Evolutionary conservation across 1,140 invertebrate genomes (phyloP).

Genomic region (Sitophilus oryzae): DNA sequence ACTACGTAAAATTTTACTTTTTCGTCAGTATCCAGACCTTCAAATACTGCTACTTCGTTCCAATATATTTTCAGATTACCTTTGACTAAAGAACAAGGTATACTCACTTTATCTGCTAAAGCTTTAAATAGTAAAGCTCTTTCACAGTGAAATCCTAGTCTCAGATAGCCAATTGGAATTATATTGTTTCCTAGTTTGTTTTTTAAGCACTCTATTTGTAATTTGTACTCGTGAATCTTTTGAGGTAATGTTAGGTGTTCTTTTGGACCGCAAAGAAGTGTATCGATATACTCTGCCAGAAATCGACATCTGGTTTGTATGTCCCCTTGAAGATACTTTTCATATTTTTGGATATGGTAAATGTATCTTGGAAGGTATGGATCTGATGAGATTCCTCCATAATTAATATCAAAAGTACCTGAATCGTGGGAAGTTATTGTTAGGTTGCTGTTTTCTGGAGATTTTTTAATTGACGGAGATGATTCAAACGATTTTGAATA

Average conservation of each 20-base stretch:
- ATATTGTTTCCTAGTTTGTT: conserved; percentile 35
- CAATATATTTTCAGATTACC: conserved; percentile 33
- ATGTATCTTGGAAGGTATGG: conserved; percentile 33
- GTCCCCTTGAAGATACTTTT: conserved; percentile 5
- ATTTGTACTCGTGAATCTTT: conserved; percentile 32
- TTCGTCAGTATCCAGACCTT: conserved; percentile 9
- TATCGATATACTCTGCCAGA: conserved; percentile 34
- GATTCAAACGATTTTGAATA: neutral
- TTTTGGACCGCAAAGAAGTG: conserved; percentile 29
- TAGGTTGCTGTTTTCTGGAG: neutral
- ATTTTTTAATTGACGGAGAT: neutral
- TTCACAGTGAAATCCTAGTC: conserved; percentile 37
- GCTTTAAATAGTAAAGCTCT: conserved; percentile 38
- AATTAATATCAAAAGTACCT: conserved; percentile 18
- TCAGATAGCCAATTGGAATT: conserved; percentile 37
- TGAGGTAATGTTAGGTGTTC: conserved; percentile 21
- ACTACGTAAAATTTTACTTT: conserved; percentile 31
- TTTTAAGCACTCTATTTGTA: conserved; percentile 35
- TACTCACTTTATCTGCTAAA: conserved; percentile 33
- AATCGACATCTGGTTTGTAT: conserved; percentile 27
- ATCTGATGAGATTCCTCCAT: conserved; percentile 31
- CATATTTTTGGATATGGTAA: conserved; percentile 22
- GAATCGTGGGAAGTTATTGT: conserved; percentile 1
- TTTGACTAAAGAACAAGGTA: conserved; percentile 32
- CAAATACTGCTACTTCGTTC: conserved; percentile 37